Evolutionary conservation across 2,888 invertebrate species (phyloP), one percentile per base, ranked within the genome.

Genomic region (Sinodicranocentrus sp.): DNA sequence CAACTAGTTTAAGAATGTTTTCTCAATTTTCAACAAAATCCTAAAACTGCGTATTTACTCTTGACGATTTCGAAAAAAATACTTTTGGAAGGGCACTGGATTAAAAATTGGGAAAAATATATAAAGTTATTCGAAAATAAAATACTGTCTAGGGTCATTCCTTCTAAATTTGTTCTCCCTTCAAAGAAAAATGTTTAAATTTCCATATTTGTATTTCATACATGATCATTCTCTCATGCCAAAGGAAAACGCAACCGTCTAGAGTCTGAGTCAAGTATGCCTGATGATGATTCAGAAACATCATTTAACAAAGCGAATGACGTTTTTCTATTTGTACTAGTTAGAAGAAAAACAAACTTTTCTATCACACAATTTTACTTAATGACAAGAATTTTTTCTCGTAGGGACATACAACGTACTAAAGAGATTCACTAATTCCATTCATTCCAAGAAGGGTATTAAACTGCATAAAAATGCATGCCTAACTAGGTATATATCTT

Each of bases 381-480:
- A n/a, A n/a, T n/a, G n/a, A n/a, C n/a, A n/a, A n/a, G n/a, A n/a
- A n/a, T n/a, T n/a, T n/a, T n/a, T n/a, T n/a, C n/a, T n/a, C n/a
- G n/a, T n/a, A n/a, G n/a, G n/a, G n/a, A n/a, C n/a, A n/a, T n/a
- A n/a, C n/a, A n/a, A n/a, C n/a, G n/a, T n/a, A 52, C n/a, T 28
- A 26, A 48, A 52, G 17, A 52, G 17, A 52, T 52, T 67, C 21
- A 67, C 39, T 67, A 43, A 67, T 43, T 70, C 70, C 70, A 70
- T 70, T 52, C 52, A 70, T 70, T 25, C 39, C 2, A 19, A 70
- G 70, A 70, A 70, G 70, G 70, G 70, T 70, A 70, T 70, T 70
- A 70, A 25, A 48, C 13, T 25, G n/a, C 63, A 19, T 65, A 17
- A 10, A 52, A n/a, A n/a, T 52, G 52, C 52, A 52, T 52, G 52